A percentile compares a stretch with the other conserved stretches of the same genome.
Conservation (phyloP, 2,797 vertebrate species). For the Tiaroga cobitis region DNA sequence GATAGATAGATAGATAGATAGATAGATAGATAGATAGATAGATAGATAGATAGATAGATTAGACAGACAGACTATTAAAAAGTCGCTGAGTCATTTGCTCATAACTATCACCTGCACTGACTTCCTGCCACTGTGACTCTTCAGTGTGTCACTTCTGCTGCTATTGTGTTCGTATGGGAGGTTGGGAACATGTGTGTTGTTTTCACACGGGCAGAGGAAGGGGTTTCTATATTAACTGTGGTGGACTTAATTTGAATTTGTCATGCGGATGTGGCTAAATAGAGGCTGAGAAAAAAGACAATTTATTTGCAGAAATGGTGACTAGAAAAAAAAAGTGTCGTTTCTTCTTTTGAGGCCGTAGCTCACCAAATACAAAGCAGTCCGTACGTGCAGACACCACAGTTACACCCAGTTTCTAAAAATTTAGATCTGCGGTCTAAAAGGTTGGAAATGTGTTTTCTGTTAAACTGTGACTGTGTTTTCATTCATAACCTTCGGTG, state of each 20-base stretch:
- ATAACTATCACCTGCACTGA: conserved; percentile 30
- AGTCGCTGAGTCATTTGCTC: neutral
- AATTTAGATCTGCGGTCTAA: no score
- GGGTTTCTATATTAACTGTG: conserved; percentile 14
- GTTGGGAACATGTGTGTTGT: neutral
- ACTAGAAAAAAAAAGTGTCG: neutral
- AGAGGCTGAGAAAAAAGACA: conserved; percentile 25
- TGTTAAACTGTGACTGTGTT: conserved; percentile 3
- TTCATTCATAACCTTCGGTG: neutral
- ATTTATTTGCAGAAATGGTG: conserved; percentile 15
- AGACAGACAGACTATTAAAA: conserved; percentile 8
- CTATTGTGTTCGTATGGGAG: neutral
- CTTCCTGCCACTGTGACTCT: conserved; percentile 32
- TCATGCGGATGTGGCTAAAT: conserved; percentile 47
- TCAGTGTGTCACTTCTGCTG: neutral
- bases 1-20: no score
- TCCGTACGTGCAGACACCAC: neutral
- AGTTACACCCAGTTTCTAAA: neutral
- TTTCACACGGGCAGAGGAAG: conserved; percentile 9
- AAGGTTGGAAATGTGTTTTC: neutral
- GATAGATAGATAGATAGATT: no score
- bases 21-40: no score
- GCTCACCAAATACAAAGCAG: neutral
- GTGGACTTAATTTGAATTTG: conserved; percentile 48
- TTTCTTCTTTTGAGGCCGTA: conserved; percentile 22